A percentile compares a stretch with the other conserved stretches of the same genome.
phyloP scores from a whole-genome alignment of 2,888 invertebrate species.

The Gisinianus flammeolus region DNA sequence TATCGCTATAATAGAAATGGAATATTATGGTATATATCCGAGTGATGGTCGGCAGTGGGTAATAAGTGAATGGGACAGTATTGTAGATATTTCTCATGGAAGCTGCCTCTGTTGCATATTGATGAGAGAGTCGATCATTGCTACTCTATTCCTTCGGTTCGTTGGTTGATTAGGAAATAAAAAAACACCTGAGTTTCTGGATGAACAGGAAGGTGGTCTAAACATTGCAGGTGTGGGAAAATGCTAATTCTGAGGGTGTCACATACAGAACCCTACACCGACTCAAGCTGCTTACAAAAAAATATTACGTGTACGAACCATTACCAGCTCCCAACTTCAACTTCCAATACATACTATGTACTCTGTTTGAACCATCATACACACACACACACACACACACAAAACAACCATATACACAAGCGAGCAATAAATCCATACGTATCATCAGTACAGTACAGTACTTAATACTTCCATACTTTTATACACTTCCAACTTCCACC shows the following conservation, averaged over 20 bases:
- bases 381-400: no score
- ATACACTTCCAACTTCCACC: no score
- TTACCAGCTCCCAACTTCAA: no score
- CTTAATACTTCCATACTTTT: no score
- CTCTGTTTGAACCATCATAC: no score
- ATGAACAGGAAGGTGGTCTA: constrained; percentile 33
- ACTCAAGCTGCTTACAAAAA: neutral
- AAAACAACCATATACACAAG: no score
- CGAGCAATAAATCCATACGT: no score
- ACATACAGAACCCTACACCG: constrained; percentile 17
- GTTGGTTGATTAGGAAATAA: constrained; percentile 35
- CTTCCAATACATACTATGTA: no score
- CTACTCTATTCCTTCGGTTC: constrained; percentile 8
- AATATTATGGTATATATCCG: neutral
- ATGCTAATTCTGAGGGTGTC: constrained; percentile 44
- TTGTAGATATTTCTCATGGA: constrained; percentile 4
- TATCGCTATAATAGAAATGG: neutral
- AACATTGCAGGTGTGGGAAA: constrained; percentile 43
- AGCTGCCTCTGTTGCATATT: constrained; percentile 31
- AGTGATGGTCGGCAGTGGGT: neutral
- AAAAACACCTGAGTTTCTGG: constrained; percentile 40
- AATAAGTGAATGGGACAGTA: neutral
- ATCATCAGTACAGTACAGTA: no score
- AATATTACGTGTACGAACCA: neutral
- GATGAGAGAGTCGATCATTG: constrained; percentile 32